Evolutionary conservation across 2,888 invertebrate genomes (phyloP).

Genomic region (Drosophila helvetica): DNA sequence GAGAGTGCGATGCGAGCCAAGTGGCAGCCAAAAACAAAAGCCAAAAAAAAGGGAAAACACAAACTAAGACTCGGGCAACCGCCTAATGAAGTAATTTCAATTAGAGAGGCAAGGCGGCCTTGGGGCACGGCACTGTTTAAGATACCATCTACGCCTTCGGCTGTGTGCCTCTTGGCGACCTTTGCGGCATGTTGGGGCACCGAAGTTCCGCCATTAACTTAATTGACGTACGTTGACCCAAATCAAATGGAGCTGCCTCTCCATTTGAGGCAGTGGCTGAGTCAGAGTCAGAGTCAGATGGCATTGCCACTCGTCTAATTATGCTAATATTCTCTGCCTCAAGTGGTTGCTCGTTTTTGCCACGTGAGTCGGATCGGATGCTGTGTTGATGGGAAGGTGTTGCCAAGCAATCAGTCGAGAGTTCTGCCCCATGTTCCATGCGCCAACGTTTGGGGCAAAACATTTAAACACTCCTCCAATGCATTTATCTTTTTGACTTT

Average conservation of each 20-base stretch:
- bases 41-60: slow-evolving; percentile 40
- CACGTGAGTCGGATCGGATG: no score
- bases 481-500: slow-evolving; percentile 32
- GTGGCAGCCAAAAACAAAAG: slow-evolving; percentile 25
- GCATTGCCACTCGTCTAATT: slow-evolving; percentile 27
- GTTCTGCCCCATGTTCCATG: slow-evolving; percentile 10
- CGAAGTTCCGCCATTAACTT: slow-evolving; percentile 41
- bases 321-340: slow-evolving; percentile 17
- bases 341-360: no score
- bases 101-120: slow-evolving; percentile 44
- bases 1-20: slow-evolving; percentile 27
- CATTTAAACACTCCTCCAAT: slow-evolving; percentile 18
- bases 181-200: slow-evolving; percentile 38
- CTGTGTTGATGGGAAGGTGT: slow-evolving; percentile 24
- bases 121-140: not conserved
- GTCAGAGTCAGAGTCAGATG: slow-evolving; percentile 20
- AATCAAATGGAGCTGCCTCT: slow-evolving; percentile 48
- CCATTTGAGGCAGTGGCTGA: slow-evolving; percentile 35
- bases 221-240: slow-evolving; percentile 60
- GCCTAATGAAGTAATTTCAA: slow-evolving; percentile 78
- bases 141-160: not conserved
- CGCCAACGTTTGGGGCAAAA: not conserved
- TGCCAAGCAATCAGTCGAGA: slow-evolving; percentile 13
- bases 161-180: slow-evolving; percentile 17
- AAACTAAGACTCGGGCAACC: slow-evolving; percentile 47